Evolutionary conservation across 2,888 invertebrate genomes (phyloP), one percentile per base, ranked within the genome.

Genomic region (Hofmannophila pseudospretella): DNA sequence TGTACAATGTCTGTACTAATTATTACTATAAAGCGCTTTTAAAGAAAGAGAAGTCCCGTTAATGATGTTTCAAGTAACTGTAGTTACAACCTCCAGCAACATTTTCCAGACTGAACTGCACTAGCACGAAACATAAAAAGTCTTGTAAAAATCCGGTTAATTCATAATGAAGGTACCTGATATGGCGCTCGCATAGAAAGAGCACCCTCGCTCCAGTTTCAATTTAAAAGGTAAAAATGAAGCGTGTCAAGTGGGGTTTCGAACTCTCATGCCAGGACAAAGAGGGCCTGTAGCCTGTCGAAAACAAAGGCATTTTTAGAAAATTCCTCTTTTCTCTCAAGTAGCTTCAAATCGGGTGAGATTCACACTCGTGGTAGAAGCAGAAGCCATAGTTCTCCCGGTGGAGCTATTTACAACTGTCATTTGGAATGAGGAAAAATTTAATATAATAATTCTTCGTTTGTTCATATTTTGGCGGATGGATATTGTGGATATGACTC

Each of bases 221-320:
- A 73, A 75, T 76, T 81, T 73, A 65, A 78, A 75, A 75, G 77
- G 77, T 73, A 78, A 80, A 77, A 81, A 77, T 76, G 72, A 79
- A 82, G 66, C 75, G 72, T 80, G 81, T 82, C 81, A 80, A 81
- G 81, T 75, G 76, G 72, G 76, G 73, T 75, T 76, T 67, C 62
- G 67, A 72, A 71, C 72, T 67, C 77, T 76, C n/a, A 62, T 41
- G 58, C 57, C 58, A 60, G 62, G 65, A 59, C 58, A 65, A 13
- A 69, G 63, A 64, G 70, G 66, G 72, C 66, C 72, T 69, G 74
- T 72, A 76, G 67, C 64, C 70, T 69, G 76, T 72, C 67, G 67
- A 69, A 75, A 79, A 84, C 81, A 84, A 84, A 81, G 71, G 63
- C 62, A 68, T 70, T 71, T 68, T 69, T 66, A 59, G 60, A 58